These are phyloP conservation scores for Pararge aegeria DNA, from an alignment of 1,140 invertebrate genomes.

Conservation along the genomic window DNA sequence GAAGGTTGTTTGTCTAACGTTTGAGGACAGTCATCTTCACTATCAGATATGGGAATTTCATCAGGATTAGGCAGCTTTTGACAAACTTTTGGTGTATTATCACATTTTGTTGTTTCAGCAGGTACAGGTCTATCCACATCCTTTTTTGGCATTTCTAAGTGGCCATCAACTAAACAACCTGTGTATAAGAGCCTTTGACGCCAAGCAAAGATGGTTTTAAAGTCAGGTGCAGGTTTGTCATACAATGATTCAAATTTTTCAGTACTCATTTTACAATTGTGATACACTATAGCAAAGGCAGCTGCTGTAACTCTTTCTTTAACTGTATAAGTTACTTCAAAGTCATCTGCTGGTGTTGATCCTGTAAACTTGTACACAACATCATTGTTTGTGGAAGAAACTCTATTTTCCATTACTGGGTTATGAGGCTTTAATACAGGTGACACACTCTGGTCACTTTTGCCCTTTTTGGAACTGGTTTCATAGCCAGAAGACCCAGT, in stretches of 20 bases:
- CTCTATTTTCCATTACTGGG: constrained; percentile 75
- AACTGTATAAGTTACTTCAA: constrained; percentile 69
- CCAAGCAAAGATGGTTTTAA: constrained; percentile 75
- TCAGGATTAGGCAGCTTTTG: constrained; percentile 62
- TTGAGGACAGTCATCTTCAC: constrained; percentile 49
- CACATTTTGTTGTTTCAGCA: constrained; percentile 25
- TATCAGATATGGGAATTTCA: constrained; percentile 62
- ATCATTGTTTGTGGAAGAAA: constrained; percentile 72
- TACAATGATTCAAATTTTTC: constrained; percentile 67
- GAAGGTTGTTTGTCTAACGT: constrained; percentile 32
- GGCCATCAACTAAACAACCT: constrained; percentile 72
- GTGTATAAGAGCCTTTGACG: constrained; percentile 64
- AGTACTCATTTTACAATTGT: constrained; percentile 69
- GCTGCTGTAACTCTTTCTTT: constrained; percentile 69
- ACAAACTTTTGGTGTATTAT: constrained; percentile 33
- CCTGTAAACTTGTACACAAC: constrained; percentile 66
- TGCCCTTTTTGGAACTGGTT: constrained; percentile 51
- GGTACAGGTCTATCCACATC: constrained; percentile 13
- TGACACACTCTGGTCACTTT: constrained; percentile 37
- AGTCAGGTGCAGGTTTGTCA: constrained; percentile 76
- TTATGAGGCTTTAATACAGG: constrained; percentile 41
- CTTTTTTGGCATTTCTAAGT: constrained; percentile 41
- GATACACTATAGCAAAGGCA: constrained; percentile 71
- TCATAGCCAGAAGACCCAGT: constrained; percentile 63
- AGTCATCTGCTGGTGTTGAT: constrained; percentile 51